A percentile compares a stretch with the other conserved stretches of the same genome.
Evolutionary conservation across 1,140 invertebrate species (phyloP).

Genomic region (Cyphomyrmex costatus): DNA sequence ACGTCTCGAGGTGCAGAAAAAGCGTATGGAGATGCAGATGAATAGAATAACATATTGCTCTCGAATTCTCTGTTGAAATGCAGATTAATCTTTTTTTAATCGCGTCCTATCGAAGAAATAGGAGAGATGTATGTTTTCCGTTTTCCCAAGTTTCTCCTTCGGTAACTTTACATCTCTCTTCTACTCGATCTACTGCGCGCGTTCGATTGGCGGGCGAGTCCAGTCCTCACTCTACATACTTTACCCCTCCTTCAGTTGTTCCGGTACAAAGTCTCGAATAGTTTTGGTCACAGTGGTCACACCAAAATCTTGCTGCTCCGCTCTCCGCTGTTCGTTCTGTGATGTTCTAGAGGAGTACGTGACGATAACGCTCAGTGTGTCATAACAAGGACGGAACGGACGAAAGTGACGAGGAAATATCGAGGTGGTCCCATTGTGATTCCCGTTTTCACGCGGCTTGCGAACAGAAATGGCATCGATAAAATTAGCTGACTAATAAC

Average conservation of each 20-base stretch:
- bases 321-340: too few relatives aligned
- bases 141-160: too few relatives aligned
- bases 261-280: constrained; percentile 43
- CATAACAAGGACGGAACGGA: neutral
- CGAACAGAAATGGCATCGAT: neutral
- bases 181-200: constrained; percentile 18
- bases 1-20: neutral
- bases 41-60: neutral
- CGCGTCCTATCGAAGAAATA: neutral
- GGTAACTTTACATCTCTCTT: neutral
- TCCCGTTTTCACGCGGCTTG: neutral
- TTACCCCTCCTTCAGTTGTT: neutral
- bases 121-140: neutral
- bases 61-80: neutral
- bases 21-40: neutral
- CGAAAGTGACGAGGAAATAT: neutral
- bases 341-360: neutral
- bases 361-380: neutral
- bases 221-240: neutral
- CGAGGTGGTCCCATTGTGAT: neutral
- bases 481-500: neutral
- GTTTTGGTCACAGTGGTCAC: too few relatives aligned
- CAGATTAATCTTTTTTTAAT: neutral
- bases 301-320: constrained; percentile 6
- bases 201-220: neutral